Percentiles rank a stretch among this genome's conserved stretches.
Evolutionary conservation across 2,888 invertebrate species (phyloP).

Genomic region (Netelia fuscicornis): DNA sequence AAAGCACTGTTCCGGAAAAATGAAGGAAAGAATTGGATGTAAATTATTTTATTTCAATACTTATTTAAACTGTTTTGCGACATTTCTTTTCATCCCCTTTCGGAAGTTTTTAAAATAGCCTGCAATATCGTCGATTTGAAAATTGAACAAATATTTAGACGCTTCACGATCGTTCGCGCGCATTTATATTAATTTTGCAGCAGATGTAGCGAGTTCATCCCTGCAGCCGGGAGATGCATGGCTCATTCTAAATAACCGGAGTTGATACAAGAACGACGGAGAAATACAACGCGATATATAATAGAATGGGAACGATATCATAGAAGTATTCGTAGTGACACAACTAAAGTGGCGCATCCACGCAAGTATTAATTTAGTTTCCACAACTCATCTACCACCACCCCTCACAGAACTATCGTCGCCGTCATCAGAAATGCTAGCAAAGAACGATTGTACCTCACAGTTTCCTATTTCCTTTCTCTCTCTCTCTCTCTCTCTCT

Average conservation of each 20-base stretch:
- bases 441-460: not conserved
- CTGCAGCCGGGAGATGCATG: constrained; percentile 1
- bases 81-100: too few relatives aligned
- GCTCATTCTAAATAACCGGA: constrained; percentile 36
- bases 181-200: not conserved
- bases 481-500: too few relatives aligned
- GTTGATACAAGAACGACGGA: not conserved
- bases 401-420: constrained; percentile 29
- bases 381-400: constrained; percentile 60
- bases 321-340: constrained; percentile 71
- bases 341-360: constrained; percentile 74
- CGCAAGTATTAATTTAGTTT: constrained; percentile 75
- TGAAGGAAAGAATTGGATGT: too few relatives aligned
- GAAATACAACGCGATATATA: constrained; percentile 14
- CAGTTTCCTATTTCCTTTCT: not conserved
- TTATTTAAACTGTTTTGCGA: too few relatives aligned
- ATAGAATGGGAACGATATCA: constrained; percentile 51
- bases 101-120: too few relatives aligned
- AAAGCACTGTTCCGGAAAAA: too few relatives aligned
- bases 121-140: too few relatives aligned
- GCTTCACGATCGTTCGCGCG: not conserved
- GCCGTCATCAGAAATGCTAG: not conserved
- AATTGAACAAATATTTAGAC: not conserved
- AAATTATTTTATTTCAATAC: too few relatives aligned
- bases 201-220: not conserved